Conservation (phyloP, 1,140 invertebrate genomes). For the Musca vetustissima region DNA sequence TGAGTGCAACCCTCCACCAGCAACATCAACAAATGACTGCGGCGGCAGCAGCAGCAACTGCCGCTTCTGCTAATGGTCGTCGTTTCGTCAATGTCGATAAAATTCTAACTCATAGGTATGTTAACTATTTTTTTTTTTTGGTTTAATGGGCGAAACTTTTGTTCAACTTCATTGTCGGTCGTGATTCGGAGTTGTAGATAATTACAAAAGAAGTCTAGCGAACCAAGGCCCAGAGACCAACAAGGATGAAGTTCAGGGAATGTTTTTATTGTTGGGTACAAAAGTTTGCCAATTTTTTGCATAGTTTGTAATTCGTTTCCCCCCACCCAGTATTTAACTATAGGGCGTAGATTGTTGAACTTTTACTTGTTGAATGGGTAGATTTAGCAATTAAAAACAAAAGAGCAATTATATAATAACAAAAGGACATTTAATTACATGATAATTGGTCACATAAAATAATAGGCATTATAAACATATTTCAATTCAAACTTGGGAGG, state of each 20-base stretch:
- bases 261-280: neutral
- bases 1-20: constrained; percentile 9
- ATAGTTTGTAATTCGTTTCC: neutral
- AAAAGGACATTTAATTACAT: too few relatives aligned
- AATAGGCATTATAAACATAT: too few relatives aligned
- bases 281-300: neutral
- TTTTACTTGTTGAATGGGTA: neutral
- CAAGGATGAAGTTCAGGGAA: constrained; percentile 8
- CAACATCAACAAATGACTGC: constrained; percentile 14
- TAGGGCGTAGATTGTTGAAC: constrained; percentile 13
- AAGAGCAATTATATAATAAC: too few relatives aligned
- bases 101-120: constrained; percentile 29
- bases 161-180: too few relatives aligned
- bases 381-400: too few relatives aligned
- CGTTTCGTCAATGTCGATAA: constrained; percentile 32
- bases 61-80: constrained; percentile 19
- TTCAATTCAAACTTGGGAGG: too few relatives aligned
- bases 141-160: too few relatives aligned
- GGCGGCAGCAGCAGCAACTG: neutral
- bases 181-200: too few relatives aligned
- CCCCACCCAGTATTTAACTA: neutral
- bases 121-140: neutral
- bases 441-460: too few relatives aligned
- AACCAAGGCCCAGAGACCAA: too few relatives aligned
- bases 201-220: too few relatives aligned